Evolutionary conservation across 2,113 vertebrate species (phyloP).

Genomic region (Tragulus kanchil): DNA sequence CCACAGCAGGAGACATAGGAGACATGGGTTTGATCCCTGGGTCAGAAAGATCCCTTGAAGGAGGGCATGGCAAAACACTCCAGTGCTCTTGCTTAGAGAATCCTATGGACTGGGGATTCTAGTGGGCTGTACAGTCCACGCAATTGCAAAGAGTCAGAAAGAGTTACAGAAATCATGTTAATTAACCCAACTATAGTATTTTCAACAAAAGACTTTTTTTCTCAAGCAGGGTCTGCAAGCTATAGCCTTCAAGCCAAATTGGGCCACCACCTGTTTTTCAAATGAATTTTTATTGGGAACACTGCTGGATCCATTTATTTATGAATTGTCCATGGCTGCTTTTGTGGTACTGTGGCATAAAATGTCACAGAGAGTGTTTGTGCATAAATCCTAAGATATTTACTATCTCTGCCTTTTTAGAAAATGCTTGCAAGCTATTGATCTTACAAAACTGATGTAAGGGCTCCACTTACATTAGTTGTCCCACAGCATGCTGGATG

Average conservation of each 20-base stretch:
- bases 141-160: background rate
- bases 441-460: background rate
- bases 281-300: conserved; percentile 52
- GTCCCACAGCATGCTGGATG: background rate
- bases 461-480: background rate
- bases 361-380: background rate
- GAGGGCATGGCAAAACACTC: background rate
- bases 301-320: background rate
- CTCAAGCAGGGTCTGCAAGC: background rate
- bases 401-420: background rate
- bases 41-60: background rate
- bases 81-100: background rate
- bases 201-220: conserved; percentile 18
- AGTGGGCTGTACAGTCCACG: background rate
- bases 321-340: background rate
- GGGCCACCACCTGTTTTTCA: background rate
- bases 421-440: background rate
- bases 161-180: background rate
- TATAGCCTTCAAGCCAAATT: background rate
- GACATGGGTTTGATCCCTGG: background rate
- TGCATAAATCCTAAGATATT: conserved; percentile 11
- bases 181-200: conserved; percentile 19
- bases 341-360: background rate
- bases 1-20: background rate
- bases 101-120: background rate